phyloP scores from a whole-genome alignment of 2,888 invertebrate species.

The Philaethria dido region DNA sequence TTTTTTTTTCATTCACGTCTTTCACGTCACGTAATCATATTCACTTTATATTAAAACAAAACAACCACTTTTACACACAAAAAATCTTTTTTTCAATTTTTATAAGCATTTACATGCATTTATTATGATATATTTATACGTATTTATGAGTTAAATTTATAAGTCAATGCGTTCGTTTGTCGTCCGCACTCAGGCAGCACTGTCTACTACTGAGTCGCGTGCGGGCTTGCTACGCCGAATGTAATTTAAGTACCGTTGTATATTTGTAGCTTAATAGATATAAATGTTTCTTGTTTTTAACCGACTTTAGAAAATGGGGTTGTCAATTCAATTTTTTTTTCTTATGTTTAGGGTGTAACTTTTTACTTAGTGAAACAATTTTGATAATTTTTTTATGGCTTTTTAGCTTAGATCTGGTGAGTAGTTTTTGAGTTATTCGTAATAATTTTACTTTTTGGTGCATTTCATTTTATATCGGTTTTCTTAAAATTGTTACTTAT shows the following conservation, averaged over 20 bases:
- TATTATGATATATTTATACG: neutral
- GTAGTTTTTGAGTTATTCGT: no score
- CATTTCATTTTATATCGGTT: no score
- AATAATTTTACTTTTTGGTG: no score
- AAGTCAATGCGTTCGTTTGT: constrained; percentile 53
- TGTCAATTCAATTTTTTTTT: no score
- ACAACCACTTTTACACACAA: neutral
- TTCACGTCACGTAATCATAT: constrained; percentile 14
- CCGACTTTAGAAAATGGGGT: no score
- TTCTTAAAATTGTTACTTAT: no score
- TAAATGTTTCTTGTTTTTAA: neutral
- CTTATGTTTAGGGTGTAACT: no score
- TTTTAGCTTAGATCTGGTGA: no score
- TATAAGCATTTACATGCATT: neutral
- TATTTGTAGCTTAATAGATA: constrained; percentile 4
- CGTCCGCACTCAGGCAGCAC: constrained; percentile 44
- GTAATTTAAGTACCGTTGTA: constrained; percentile 33
- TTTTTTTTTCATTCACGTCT: neutral
- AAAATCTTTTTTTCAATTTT: neutral
- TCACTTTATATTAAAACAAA: neutral
- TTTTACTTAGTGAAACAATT: no score
- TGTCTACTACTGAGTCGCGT: constrained; percentile 32
- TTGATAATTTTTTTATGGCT: no score
- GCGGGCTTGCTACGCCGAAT: constrained; percentile 40
- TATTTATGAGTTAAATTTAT: constrained; percentile 3